Base-by-base conservation (phyloP, 2,888 invertebrate genomes). In the Catocala nupta region DNA sequence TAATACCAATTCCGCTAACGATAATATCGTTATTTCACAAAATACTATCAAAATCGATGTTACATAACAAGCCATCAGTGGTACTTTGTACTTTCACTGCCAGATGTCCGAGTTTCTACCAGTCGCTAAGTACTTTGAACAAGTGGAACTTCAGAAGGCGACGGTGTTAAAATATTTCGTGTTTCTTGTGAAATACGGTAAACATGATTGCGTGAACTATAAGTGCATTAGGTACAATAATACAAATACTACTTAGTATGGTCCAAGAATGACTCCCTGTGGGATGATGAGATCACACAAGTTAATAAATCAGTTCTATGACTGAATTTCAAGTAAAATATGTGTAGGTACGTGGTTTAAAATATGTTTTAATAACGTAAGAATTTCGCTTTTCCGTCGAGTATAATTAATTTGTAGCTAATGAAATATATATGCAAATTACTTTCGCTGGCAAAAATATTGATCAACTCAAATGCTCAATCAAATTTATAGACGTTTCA, bases 31-130 rank as follows among this genome's bases (percentile, higher is more conserved):
- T 50, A 50, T 57, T 53, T 13, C 45, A 63, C 57, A 55, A 59
- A 63, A 54, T 52, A 58, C 73, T 65, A 68, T 70, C 61, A 71
- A 73, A 67, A 54, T 65, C 33, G 33, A 57, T 42, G 60, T 77
- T 71, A 55, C 67, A 63, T 71, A 70, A 77, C 64, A 50, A 63
- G 65, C 36, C 44, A 68, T 65, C 42, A 59, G 61, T 71, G 55
- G 70, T 62, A 68, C 45, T 69, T 66, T 42, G 12, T 66, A 78
- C 77, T 77, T 77, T 77, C 77, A 78, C 77, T 70, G 8, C 65
- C 76, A 73, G 65, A 34, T 75, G 77, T 61, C 55, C 68, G 71
- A 69, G 68, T 66, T 71, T 63, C 48, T 61, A 49, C 36, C 49
- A 50, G 25, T 10, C 43, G 44, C 33, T 62, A 43, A 62, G 53